Percentiles rank a stretch among this genome's conserved stretches.
Conservation (phyloP, 2,113 vertebrate species). For the Hyperopisus bebe region DNA sequence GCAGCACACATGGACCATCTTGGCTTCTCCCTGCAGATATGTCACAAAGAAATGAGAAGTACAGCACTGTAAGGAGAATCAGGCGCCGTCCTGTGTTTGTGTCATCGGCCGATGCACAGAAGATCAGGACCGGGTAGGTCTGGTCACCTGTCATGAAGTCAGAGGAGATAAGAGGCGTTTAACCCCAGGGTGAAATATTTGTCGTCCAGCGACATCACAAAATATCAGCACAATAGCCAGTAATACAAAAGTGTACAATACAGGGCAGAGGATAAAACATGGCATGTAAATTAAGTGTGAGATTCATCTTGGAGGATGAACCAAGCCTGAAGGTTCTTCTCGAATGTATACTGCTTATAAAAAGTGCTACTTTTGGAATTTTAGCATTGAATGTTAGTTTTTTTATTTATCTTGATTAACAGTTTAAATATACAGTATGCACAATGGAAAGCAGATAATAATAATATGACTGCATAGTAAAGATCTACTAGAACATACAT, state of each 20-base stretch:
- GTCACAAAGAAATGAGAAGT: conserved; percentile 48
- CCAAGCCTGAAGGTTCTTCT: not conserved
- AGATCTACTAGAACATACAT: not conserved
- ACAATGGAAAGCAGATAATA: not conserved
- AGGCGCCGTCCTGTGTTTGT: conserved; percentile 48
- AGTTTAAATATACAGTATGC: not conserved
- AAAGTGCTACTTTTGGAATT: not conserved
- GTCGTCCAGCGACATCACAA: not conserved
- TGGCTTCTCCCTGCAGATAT: conserved; percentile 41
- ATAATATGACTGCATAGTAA: not conserved
- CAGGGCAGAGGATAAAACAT: not conserved
- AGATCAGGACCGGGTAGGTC: conserved; percentile 36
- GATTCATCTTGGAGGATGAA: not conserved
- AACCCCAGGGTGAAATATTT: not conserved
- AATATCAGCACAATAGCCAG: not conserved
- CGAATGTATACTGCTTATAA: not conserved
- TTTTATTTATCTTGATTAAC: not conserved
- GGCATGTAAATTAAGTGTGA: not conserved
- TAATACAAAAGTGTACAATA: not conserved
- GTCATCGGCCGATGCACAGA: conserved; percentile 36
- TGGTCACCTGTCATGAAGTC: too few relatives aligned
- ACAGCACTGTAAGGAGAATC: conserved; percentile 40
- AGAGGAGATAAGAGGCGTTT: not conserved
- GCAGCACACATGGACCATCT: not conserved
- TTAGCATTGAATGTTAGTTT: not conserved